Percentiles rank a stretch among this genome's conserved stretches.
Evolutionary conservation across 1,140 invertebrate species (phyloP).

Genomic region (Apolygus lucorum): DNA sequence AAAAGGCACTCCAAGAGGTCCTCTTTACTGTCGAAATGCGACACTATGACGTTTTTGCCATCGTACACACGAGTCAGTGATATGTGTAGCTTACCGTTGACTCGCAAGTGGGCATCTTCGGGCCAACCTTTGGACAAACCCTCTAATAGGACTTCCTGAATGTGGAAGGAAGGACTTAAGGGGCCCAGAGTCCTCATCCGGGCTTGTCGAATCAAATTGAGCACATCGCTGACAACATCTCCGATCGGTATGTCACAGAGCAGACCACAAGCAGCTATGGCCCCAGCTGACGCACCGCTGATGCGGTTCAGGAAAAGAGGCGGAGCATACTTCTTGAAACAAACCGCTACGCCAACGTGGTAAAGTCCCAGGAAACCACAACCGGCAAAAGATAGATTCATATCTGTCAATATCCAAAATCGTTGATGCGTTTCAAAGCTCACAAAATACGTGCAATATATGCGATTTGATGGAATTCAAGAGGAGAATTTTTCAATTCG

Average conservation of each 20-base stretch:
- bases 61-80: constrained; percentile 91
- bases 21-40: constrained; percentile 81
- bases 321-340: constrained; percentile 93
- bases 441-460: too few species aligned
- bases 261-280: constrained; percentile 85
- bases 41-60: constrained; percentile 89
- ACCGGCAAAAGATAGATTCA: constrained; percentile 95
- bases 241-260: constrained; percentile 87
- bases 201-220: constrained; percentile 79
- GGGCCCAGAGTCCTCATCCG: constrained; percentile 79
- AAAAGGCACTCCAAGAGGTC: constrained; percentile 88
- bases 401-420: too few species aligned
- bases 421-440: too few species aligned
- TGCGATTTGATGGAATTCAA: too few species aligned
- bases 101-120: constrained; percentile 79
- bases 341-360: constrained; percentile 93
- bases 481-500: too few species aligned
- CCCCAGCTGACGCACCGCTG: constrained; percentile 92
- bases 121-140: constrained; percentile 79
- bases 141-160: constrained; percentile 76
- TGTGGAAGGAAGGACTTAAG: constrained; percentile 90
- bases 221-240: constrained; percentile 76
- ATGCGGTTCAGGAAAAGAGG: constrained; percentile 86
- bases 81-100: constrained; percentile 84
- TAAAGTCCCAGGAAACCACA: constrained; percentile 98